A percentile compares a stretch with the other conserved stretches of the same genome.
Evolutionary conservation across 2,113 vertebrate species (phyloP).

Genomic region (Ovibos moschatus): DNA sequence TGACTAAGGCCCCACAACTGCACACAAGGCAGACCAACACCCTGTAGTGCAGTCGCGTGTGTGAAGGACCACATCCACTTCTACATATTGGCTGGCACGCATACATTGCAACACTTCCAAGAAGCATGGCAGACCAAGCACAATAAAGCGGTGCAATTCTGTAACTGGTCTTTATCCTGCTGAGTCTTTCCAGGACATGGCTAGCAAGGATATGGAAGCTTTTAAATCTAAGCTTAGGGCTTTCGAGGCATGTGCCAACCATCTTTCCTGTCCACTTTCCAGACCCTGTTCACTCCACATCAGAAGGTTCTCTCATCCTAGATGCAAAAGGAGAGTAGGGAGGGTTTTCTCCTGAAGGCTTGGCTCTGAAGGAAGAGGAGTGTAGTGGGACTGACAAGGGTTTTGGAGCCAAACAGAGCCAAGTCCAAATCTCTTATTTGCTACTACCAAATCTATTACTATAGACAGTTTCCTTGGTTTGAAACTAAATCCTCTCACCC

Average conservation of each 20-base stretch:
- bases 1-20: not conserved
- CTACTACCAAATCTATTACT: not conserved
- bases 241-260: not conserved
- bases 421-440: not conserved
- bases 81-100: not conserved
- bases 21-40: not conserved
- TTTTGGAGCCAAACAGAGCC: not conserved
- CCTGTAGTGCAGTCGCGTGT: fast-evolving
- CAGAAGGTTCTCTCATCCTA: not conserved
- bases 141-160: not conserved
- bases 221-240: not conserved
- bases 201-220: not conserved
- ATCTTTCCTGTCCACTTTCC: not conserved
- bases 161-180: not conserved
- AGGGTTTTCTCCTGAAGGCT: not conserved
- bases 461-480: not conserved
- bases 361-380: not conserved
- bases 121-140: not conserved
- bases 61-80: not conserved
- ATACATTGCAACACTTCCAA: not conserved
- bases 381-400: not conserved
- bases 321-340: not conserved
- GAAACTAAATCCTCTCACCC: not conserved
- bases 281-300: not conserved
- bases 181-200: not conserved